These are phyloP conservation scores for Perizoma affinitatum DNA, from an alignment of 2,888 invertebrate genomes.

Conservation along the genomic window DNA sequence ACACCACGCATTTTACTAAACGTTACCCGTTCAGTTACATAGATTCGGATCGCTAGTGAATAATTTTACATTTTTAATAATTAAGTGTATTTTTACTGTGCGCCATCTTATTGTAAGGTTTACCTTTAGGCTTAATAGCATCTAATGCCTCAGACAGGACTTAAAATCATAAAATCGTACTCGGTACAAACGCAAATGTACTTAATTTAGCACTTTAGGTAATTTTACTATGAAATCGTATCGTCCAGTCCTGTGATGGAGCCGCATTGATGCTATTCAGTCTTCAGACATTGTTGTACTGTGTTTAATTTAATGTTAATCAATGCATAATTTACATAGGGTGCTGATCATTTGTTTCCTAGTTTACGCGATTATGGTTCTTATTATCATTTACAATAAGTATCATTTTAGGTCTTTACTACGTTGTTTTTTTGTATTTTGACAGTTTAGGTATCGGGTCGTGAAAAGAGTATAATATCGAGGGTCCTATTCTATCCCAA, in stretches of 20 bases:
- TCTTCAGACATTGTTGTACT: constrained; percentile 38
- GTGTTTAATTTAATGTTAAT: constrained; percentile 53
- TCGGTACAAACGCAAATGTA: constrained; percentile 13
- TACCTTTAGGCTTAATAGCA: constrained; percentile 23
- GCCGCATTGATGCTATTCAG: constrained; percentile 11
- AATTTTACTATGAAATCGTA: constrained; percentile 7
- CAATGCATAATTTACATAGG: constrained; percentile 62
- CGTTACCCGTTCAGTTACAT: constrained; percentile 75
- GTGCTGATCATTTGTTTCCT: constrained; percentile 57
- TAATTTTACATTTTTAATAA: constrained; percentile 62
- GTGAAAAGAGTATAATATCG: constrained; percentile 39
- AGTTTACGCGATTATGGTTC: constrained; percentile 43
- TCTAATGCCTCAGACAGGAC: constrained; percentile 6
- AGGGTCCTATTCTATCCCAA: constrained; percentile 29
- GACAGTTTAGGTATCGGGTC: constrained; percentile 46
- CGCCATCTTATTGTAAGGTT: constrained; percentile 58
- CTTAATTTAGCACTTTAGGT: constrained; percentile 22
- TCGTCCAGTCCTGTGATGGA: background rate
- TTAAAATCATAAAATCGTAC: constrained; percentile 5
- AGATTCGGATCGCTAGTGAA: constrained; percentile 76
- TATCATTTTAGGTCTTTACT: constrained; percentile 44
- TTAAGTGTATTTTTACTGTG: constrained; percentile 58
- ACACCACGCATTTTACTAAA: constrained; percentile 61
- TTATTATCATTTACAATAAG: constrained; percentile 32
- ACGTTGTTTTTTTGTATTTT: constrained; percentile 48